phyloP scores from a whole-genome alignment of 2,113 vertebrate species.

The Marmota monax region DNA sequence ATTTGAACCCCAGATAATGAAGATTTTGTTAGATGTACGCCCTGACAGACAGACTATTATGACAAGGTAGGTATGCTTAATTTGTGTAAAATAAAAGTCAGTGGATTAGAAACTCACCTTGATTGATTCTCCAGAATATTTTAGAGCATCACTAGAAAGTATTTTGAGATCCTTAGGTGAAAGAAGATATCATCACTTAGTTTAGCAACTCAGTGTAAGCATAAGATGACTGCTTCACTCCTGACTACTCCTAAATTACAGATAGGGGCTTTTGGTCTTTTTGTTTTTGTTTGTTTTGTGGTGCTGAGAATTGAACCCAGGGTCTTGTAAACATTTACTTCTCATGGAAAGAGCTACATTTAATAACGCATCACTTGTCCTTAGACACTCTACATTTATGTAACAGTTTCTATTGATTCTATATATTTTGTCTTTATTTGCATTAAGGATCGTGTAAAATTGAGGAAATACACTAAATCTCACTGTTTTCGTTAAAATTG shows the following conservation, averaged over 20 bases:
- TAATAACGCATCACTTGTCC: neutral
- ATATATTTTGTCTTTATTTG: neutral
- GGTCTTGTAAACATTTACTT: neutral
- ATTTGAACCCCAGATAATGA: conserved; percentile 99
- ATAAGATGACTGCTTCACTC: neutral
- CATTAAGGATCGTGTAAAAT: neutral
- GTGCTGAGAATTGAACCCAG: too few relatives aligned
- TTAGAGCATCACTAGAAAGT: conserved; percentile 18
- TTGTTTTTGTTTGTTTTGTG: too few relatives aligned
- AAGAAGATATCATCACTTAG: neutral
- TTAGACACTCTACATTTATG: neutral
- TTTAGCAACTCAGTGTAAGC: neutral
- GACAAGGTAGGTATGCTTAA: conserved; percentile 92
- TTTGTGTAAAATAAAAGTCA: neutral
- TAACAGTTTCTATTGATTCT: neutral
- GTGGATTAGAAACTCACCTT: neutral
- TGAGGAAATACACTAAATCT: neutral
- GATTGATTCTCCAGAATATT: neutral
- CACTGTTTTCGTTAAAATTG: neutral
- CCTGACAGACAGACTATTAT: conserved; percentile 97
- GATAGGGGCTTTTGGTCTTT: too few relatives aligned
- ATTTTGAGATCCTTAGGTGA: neutral
- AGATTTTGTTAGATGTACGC: conserved; percentile 97
- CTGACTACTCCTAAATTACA: neutral
- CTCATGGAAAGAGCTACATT: neutral